Percentiles rank a stretch among this genome's conserved stretches.
These are phyloP conservation scores for Paedocypris micromegethes DNA, from an alignment of 2,797 vertebrate genomes.

Conservation along the genomic window DNA sequence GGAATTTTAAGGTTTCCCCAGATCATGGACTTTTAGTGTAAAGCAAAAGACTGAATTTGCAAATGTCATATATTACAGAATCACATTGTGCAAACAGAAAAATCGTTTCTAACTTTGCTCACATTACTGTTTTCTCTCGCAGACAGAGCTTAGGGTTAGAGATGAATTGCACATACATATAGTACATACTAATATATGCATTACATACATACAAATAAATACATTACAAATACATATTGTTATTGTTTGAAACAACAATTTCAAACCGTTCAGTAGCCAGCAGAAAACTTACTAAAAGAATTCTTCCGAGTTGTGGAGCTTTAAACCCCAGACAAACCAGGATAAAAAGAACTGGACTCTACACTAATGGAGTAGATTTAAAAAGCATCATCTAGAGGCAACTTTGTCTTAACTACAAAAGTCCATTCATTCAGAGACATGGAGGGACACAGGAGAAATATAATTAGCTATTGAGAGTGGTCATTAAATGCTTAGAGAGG, in stretches of 20 bases:
- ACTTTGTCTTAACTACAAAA: conserved; percentile 65
- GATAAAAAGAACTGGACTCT: conserved; percentile 75
- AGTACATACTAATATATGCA: no score
- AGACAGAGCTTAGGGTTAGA: no score
- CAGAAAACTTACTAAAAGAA: conserved; percentile 65
- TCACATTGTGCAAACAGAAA: no score
- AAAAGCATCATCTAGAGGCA: conserved; percentile 67
- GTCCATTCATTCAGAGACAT: conserved; percentile 44
- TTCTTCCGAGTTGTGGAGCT: conserved; percentile 68
- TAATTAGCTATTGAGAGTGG: conserved; percentile 95
- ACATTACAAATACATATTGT: no score
- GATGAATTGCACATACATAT: no score
- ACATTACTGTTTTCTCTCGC: no score
- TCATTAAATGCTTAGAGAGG: conserved; percentile 87
- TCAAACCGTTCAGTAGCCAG: conserved; percentile 60
- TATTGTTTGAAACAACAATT: conserved; percentile 1
- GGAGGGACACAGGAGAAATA: conserved; percentile 64
- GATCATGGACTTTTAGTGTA: no score
- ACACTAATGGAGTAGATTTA: conserved; percentile 65
- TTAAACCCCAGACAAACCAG: conserved; percentile 57
- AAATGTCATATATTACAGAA: no score
- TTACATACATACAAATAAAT: no score
- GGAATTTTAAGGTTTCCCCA: no score
- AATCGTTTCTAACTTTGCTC: no score
- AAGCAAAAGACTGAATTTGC: no score